These are phyloP conservation scores for Chionoecetes opilio DNA, from an alignment of 1,140 invertebrate species.

Conservation along the genomic window DNA sequence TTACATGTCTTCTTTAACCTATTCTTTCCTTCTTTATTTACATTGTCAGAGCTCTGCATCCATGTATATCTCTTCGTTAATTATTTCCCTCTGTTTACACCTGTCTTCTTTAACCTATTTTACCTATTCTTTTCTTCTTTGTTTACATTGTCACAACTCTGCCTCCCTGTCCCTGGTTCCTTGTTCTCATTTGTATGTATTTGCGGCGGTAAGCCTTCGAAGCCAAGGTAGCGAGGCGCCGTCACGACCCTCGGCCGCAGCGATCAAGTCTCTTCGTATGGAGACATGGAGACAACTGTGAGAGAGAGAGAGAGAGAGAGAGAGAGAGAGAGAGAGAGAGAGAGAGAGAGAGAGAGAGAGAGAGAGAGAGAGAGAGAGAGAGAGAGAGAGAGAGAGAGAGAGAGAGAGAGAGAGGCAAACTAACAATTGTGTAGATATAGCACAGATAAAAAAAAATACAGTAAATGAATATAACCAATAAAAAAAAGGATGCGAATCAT, in stretches of 20 bases:
- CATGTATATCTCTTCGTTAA: not conserved
- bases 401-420: not conserved
- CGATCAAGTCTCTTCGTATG: not conserved
- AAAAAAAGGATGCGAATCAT: not conserved
- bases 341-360: not conserved
- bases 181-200: conserved; percentile 9
- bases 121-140: not conserved
- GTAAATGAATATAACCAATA: no score
- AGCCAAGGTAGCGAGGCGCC: not conserved
- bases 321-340: not conserved
- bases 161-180: not conserved
- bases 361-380: not conserved
- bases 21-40: not conserved
- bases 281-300: no score
- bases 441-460: no score
- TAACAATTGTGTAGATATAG: no score
- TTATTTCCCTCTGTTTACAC: not conserved
- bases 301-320: no score
- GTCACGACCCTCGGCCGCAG: not conserved
- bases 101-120: not conserved
- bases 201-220: not conserved
- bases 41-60: no score
- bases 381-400: not conserved
- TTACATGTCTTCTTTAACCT: no score
- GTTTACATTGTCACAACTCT: not conserved